phyloP scores from a whole-genome alignment of 2,113 vertebrate genomes.

The Catharus minimus region DNA sequence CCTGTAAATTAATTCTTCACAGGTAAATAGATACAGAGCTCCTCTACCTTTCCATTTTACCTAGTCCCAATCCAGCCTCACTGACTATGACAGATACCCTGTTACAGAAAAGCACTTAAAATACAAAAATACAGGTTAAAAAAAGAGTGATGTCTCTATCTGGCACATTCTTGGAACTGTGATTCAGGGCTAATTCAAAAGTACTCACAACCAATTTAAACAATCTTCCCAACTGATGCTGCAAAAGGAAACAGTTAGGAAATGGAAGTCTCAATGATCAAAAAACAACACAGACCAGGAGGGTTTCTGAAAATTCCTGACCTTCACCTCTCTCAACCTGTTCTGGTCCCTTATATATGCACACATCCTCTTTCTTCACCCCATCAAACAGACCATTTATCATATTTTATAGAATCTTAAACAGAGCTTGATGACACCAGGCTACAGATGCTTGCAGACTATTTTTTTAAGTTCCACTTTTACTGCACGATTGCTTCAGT shows the following conservation, averaged over 20 bases:
- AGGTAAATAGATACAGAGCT: background rate
- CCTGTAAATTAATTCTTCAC: background rate
- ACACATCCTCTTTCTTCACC: background rate
- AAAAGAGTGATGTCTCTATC: background rate
- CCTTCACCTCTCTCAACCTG: background rate
- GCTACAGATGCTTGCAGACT: background rate
- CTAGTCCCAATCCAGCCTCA: background rate
- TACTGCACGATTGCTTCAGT: background rate
- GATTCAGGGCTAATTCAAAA: background rate
- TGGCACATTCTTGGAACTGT: background rate
- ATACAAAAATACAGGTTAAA: background rate
- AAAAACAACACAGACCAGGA: background rate
- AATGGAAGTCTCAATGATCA: background rate
- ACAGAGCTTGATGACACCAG: background rate
- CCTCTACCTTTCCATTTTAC: background rate
- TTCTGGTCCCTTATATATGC: background rate
- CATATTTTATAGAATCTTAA: background rate
- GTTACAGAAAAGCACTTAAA: background rate
- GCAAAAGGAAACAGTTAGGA: background rate
- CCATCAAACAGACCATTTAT: background rate
- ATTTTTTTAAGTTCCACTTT: background rate
- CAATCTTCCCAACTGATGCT: background rate
- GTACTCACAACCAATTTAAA: background rate
- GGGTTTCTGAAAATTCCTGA: background rate
- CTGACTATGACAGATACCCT: rapidly evolving